Conservation (phyloP, 1,140 invertebrate genomes). For the Papilio polytes region DNA sequence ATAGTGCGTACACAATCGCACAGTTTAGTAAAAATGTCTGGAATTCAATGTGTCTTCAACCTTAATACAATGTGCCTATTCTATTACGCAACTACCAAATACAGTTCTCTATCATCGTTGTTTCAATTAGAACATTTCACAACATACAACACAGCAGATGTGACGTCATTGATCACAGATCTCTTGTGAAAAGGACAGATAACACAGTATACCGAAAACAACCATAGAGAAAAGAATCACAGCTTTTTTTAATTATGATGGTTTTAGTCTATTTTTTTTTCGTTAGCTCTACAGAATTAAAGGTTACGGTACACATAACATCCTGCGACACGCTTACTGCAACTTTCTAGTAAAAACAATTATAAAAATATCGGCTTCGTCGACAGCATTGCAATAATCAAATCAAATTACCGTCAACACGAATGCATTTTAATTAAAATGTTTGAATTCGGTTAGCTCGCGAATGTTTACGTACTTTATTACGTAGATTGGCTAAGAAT, state of each 20-base stretch:
- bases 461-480: constrained; percentile 16
- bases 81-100: too few relatives aligned
- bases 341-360: not conserved
- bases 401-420: not conserved
- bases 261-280: not conserved
- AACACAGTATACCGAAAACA: too few relatives aligned
- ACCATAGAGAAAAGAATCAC: too few relatives aligned
- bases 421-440: constrained; percentile 31
- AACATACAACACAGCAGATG: too few relatives aligned
- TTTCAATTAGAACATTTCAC: too few relatives aligned
- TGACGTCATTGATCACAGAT: too few relatives aligned
- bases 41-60: not conserved
- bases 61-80: too few relatives aligned
- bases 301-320: not conserved
- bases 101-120: too few relatives aligned
- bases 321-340: not conserved
- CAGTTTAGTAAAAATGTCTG: not conserved
- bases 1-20: not conserved
- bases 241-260: too few relatives aligned
- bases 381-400: not conserved
- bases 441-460: not conserved
- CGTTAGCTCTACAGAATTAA: not conserved
- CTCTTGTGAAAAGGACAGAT: too few relatives aligned
- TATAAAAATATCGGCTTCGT: not conserved
- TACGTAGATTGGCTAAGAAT: constrained; percentile 29